Evolutionary conservation across 2,888 invertebrate species (phyloP).

Genomic region (Heliconius ismenius): DNA sequence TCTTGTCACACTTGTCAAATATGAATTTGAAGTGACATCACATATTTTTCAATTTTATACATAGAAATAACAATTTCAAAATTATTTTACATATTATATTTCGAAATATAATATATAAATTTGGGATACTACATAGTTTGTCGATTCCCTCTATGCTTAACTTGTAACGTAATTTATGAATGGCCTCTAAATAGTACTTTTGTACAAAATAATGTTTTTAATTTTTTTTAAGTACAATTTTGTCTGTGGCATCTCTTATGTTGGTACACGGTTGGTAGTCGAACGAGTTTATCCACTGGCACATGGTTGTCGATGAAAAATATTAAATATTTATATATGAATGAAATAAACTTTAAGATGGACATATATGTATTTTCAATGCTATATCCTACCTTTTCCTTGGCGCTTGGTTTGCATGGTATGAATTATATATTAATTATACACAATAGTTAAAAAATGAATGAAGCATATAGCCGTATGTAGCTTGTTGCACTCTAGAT

Average conservation of each 20-base stretch:
- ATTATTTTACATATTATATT: too few relatives aligned
- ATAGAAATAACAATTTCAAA: too few relatives aligned
- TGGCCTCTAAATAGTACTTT: conserved; percentile 15
- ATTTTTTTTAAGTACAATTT: conserved; percentile 20
- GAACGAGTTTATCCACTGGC: conserved; percentile 32
- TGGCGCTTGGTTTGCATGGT: conserved; percentile 47
- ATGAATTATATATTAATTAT: conserved; percentile 31
- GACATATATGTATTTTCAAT: conserved; percentile 73
- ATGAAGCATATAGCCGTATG: conserved; percentile 18
- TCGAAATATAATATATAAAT: not conserved
- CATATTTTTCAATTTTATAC: too few relatives aligned
- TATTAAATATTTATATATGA: conserved; percentile 53
- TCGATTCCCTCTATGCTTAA: not conserved
- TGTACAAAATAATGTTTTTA: conserved; percentile 19
- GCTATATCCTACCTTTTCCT: conserved; percentile 51
- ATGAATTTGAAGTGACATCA: too few relatives aligned
- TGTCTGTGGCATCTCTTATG: conserved; percentile 39
- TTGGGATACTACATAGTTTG: not conserved
- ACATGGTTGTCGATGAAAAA: conserved; percentile 36
- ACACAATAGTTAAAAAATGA: conserved; percentile 17
- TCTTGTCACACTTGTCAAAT: too few relatives aligned
- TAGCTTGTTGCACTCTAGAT: conserved; percentile 30
- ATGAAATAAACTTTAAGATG: conserved; percentile 71
- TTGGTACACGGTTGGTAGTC: conserved; percentile 33
- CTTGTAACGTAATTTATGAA: not conserved